Conservation (phyloP, 23 tunicate genomes). For the Oikopleura dioica region DNA sequence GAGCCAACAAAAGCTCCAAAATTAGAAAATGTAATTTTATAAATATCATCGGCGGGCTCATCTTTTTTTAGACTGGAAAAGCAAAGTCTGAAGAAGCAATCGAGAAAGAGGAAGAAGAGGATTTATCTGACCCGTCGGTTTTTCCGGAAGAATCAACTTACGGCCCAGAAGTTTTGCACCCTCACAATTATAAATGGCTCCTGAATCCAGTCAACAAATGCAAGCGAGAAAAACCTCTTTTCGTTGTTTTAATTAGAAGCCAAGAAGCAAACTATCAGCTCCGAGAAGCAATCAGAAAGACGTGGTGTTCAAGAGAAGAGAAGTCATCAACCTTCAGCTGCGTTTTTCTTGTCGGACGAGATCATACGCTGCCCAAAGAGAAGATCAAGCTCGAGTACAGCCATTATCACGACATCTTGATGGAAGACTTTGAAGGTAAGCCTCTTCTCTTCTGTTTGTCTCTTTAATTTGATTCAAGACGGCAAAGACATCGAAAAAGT, state of each 20-base stretch:
- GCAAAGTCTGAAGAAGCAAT: neutral
- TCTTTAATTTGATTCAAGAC: too few species aligned
- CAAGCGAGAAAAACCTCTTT: neutral
- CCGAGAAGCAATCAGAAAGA: conserved; percentile 4
- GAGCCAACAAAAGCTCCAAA: too few species aligned
- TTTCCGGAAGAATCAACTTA: neutral
- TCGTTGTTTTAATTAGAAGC: neutral
- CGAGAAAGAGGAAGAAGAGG: neutral
- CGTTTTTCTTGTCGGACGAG: neutral
- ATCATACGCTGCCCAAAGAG: neutral
- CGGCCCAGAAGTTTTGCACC: neutral
- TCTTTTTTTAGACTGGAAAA: neutral
- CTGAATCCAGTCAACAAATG: neutral
- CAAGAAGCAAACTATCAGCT: neutral
- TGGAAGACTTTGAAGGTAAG: conserved; percentile 5
- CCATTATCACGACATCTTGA: neutral
- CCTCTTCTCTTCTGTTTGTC: too few species aligned
- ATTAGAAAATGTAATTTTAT: too few species aligned
- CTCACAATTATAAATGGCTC: conserved; percentile 6
- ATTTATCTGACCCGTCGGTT: neutral
- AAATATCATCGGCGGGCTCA: neutral
- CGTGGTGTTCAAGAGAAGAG: neutral
- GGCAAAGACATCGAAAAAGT: neutral
- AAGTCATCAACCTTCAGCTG: neutral
- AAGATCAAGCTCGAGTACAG: neutral